Evolutionary conservation across 2,113 vertebrate species (phyloP).

Genomic region (Hippocampus guttulatus): DNA sequence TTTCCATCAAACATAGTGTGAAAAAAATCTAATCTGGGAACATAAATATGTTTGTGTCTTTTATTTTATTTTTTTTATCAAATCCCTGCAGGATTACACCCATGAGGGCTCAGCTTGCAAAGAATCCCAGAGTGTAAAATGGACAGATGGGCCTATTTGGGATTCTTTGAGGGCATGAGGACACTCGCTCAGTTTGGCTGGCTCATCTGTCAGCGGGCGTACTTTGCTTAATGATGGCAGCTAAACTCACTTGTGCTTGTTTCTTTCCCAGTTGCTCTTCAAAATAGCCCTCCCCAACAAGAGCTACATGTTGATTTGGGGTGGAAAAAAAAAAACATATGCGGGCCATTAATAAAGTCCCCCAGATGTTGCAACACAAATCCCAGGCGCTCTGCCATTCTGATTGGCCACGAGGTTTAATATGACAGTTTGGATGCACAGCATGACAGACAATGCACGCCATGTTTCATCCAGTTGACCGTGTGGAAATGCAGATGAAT

Average conservation of each 20-base stretch:
- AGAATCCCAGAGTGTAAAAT: conserved; percentile 55
- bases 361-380: conserved; percentile 57
- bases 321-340: conserved; percentile 24
- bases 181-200: conserved; percentile 46
- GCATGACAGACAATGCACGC: conserved; percentile 37
- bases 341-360: conserved; percentile 41
- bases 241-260: conserved; percentile 54
- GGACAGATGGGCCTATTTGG: conserved; percentile 65
- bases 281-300: conserved; percentile 5
- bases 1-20: conserved; percentile 41
- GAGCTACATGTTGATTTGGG: conserved; percentile 48
- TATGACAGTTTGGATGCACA: conserved; percentile 37
- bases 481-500: conserved; percentile 6
- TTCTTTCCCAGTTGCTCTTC: conserved; percentile 36
- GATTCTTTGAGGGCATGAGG: conserved; percentile 57
- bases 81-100: conserved; percentile 58
- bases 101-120: conserved; percentile 42
- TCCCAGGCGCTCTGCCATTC: conserved; percentile 31
- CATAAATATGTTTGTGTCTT: conserved; percentile 59
- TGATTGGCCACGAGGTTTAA: conserved; percentile 55
- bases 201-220: conserved; percentile 42
- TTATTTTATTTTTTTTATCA: conserved; percentile 15
- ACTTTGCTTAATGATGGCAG: conserved; percentile 51
- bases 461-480: background rate
- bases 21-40: conserved; percentile 34